Conservation (phyloP, 1,140 invertebrate species). For the Condylostylus longicornis region DNA sequence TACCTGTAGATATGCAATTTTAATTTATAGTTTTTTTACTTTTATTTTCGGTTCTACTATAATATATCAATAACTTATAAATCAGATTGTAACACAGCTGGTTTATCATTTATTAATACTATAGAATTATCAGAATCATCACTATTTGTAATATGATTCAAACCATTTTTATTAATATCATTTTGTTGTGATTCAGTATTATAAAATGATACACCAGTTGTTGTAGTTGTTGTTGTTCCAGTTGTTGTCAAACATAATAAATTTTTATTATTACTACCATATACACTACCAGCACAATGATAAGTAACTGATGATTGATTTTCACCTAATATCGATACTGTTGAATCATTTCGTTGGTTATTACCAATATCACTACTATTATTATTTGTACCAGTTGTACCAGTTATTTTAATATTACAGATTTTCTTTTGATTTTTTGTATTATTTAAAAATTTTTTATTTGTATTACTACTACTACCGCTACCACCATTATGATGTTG, state of each 20-base stretch:
- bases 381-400: slow-evolving; percentile 14
- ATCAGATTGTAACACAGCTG: slow-evolving; percentile 25
- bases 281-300: slow-evolving; percentile 1
- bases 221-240: background rate
- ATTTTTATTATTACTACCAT: background rate
- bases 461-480: slow-evolving; percentile 9
- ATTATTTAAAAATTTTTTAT: slow-evolving; percentile 12
- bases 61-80: too few relatives aligned
- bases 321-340: too few relatives aligned
- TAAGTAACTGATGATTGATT: too few relatives aligned
- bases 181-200: slow-evolving; percentile 10
- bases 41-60: too few relatives aligned
- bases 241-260: background rate
- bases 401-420: slow-evolving; percentile 16
- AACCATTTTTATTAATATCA: background rate
- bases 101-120: slow-evolving; percentile 14
- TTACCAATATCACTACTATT: slow-evolving; percentile 3
- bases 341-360: slow-evolving; percentile 17
- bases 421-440: slow-evolving; percentile 13
- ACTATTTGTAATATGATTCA: slow-evolving; percentile 7
- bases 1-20: too few relatives aligned
- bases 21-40: too few relatives aligned
- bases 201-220: background rate
- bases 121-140: slow-evolving; percentile 12
- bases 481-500: slow-evolving; percentile 4